Percentiles rank a stretch among this genome's conserved stretches.
Evolutionary conservation across 2,113 vertebrate genomes (phyloP).

Genomic region (Boleophthalmus pectinirostris): DNA sequence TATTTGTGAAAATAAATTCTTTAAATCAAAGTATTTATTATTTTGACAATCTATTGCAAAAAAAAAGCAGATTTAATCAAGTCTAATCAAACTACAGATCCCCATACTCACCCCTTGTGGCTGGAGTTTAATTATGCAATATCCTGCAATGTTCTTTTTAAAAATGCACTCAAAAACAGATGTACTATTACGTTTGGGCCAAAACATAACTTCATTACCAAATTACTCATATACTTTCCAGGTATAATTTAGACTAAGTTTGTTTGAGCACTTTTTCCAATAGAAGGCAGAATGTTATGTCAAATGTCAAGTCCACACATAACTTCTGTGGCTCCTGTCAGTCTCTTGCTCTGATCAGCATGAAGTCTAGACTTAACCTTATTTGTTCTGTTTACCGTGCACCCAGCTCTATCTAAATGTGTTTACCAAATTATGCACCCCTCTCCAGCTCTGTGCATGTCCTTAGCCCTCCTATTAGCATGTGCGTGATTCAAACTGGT

Average conservation of each 20-base stretch:
- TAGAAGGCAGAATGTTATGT: neutral
- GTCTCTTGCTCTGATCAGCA: slow-evolving; percentile 50
- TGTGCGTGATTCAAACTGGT: slow-evolving; percentile 19
- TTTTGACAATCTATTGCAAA: too few relatives aligned
- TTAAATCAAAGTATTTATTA: too few relatives aligned
- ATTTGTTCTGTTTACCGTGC: slow-evolving; percentile 39
- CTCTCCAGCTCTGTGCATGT: slow-evolving; percentile 7
- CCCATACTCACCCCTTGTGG: neutral
- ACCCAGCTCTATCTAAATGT: slow-evolving; percentile 16
- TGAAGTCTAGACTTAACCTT: slow-evolving; percentile 55
- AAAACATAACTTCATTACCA: neutral
- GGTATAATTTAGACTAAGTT: neutral
- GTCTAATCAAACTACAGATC: neutral
- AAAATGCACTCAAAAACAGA: too few relatives aligned
- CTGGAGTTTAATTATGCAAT: neutral
- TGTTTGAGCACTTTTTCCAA: neutral
- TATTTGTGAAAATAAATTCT: too few relatives aligned
- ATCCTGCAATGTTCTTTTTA: too few relatives aligned
- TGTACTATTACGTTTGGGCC: neutral
- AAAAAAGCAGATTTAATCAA: too few relatives aligned
- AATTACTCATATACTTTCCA: neutral
- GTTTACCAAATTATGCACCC: slow-evolving; percentile 18
- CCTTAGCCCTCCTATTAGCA: slow-evolving; percentile 21
- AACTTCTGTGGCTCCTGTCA: slow-evolving; percentile 19
- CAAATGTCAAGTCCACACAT: slow-evolving; percentile 4